Conservation (phyloP, 2,113 vertebrate species). For the Myodes glareolus region DNA sequence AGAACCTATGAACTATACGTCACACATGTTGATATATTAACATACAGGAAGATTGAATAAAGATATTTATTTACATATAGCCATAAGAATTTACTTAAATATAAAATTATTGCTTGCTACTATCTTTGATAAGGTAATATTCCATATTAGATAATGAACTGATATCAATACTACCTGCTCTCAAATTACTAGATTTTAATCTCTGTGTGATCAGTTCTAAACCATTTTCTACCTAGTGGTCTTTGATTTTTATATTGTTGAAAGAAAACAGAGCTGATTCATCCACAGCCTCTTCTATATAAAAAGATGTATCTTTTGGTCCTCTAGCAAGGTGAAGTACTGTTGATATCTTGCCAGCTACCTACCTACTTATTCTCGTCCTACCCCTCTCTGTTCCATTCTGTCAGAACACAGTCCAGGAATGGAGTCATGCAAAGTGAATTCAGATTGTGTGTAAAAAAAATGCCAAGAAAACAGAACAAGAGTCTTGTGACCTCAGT, state of each 20-base stretch:
- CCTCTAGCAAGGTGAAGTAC: background rate
- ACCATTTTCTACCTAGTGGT: background rate
- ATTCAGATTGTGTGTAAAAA: background rate
- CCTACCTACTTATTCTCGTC: background rate
- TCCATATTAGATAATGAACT: constrained; percentile 19
- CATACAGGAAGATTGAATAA: constrained; percentile 3
- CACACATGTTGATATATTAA: background rate
- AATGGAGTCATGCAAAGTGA: background rate
- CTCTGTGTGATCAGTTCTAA: background rate
- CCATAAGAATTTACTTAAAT: background rate
- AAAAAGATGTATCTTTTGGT: background rate
- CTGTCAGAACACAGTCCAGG: background rate
- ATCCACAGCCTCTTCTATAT: background rate
- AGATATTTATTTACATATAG: background rate
- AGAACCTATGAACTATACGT: background rate
- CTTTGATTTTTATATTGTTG: background rate
- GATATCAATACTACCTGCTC: background rate
- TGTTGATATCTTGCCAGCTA: background rate
- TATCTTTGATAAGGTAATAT: constrained; percentile 28
- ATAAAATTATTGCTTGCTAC: background rate
- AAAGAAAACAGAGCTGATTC: background rate
- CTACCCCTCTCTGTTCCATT: background rate
- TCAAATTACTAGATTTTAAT: background rate
- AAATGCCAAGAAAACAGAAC: background rate
- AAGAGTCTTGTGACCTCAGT: background rate